phyloP scores from a whole-genome alignment of 1,140 invertebrate genomes.

The Drosophila pandora region DNA sequence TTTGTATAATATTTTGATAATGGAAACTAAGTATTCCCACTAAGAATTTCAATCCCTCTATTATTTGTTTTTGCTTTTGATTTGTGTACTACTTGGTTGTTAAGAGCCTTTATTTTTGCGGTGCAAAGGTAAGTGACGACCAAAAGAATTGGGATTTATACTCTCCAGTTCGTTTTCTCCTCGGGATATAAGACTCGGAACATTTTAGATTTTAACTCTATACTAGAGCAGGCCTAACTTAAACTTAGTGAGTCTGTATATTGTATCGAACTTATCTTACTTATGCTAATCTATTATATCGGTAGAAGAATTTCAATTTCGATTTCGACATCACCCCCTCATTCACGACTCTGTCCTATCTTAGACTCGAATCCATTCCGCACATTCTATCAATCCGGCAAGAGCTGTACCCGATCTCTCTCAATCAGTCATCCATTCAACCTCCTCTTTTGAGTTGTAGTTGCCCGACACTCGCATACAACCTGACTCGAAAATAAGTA shows the following conservation, averaged over 20 bases:
- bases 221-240: constrained; percentile 62
- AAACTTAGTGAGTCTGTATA: constrained; percentile 54
- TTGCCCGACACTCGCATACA: constrained; percentile 26
- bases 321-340: constrained; percentile 31
- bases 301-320: constrained; percentile 33
- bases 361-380: constrained; percentile 27
- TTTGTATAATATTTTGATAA: constrained; percentile 15
- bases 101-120: constrained; percentile 16
- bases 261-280: constrained; percentile 37
- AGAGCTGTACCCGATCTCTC: constrained; percentile 15
- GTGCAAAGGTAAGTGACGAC: constrained; percentile 45
- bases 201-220: constrained; percentile 29
- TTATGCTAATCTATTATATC: constrained; percentile 47
- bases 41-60: constrained; percentile 6
- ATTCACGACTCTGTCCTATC: constrained; percentile 22
- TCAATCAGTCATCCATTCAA: constrained; percentile 39
- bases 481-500: constrained; percentile 10
- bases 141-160: background rate
- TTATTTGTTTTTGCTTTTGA: background rate
- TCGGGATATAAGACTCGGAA: constrained; percentile 3
- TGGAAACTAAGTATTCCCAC: background rate
- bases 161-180: too few species aligned
- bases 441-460: constrained; percentile 50
- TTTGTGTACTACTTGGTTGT: constrained; percentile 4
- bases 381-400: constrained; percentile 33